Evolutionary conservation across 2,888 invertebrate species (phyloP).

Genomic region (Nemurella pictetii): DNA sequence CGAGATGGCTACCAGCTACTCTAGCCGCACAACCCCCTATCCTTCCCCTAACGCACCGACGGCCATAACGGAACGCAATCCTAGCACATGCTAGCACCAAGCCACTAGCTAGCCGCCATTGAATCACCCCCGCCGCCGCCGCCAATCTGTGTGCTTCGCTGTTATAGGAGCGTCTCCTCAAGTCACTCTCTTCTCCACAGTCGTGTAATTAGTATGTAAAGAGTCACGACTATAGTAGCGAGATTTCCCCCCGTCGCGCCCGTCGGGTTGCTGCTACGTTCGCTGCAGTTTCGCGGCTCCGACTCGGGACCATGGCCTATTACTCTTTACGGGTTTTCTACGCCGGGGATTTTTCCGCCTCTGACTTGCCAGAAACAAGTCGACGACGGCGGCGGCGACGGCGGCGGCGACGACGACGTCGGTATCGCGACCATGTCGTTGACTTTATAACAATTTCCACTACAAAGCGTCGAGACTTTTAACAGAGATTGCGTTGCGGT

Average conservation of each 20-base stretch:
- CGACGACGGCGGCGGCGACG: neutral
- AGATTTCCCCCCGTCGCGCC: constrained; percentile 15
- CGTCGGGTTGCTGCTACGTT: neutral
- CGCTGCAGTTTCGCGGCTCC: neutral
- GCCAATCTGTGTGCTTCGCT: neutral
- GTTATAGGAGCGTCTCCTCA: neutral
- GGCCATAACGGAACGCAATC: neutral
- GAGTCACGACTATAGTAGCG: constrained; percentile 30
- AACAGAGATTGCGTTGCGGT: constrained; percentile 24
- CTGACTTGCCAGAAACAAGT: no score
- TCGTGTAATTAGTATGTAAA: constrained; percentile 39
- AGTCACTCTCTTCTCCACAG: constrained; percentile 2
- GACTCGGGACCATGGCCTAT: neutral
- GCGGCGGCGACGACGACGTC: neutral
- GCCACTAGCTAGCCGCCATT: neutral
- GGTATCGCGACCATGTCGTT: constrained; percentile 1
- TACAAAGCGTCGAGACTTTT: constrained; percentile 13
- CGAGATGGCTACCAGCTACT: neutral
- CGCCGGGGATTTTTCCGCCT: neutral
- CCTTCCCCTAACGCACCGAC: neutral
- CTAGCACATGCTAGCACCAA: neutral
- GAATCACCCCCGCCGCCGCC: neutral
- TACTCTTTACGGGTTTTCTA: neutral
- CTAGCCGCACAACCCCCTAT: neutral
- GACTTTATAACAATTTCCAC: constrained; percentile 24